These are phyloP conservation scores for Cromileptes altivelis DNA, from an alignment of 2,113 vertebrate species.

Conservation along the genomic window DNA sequence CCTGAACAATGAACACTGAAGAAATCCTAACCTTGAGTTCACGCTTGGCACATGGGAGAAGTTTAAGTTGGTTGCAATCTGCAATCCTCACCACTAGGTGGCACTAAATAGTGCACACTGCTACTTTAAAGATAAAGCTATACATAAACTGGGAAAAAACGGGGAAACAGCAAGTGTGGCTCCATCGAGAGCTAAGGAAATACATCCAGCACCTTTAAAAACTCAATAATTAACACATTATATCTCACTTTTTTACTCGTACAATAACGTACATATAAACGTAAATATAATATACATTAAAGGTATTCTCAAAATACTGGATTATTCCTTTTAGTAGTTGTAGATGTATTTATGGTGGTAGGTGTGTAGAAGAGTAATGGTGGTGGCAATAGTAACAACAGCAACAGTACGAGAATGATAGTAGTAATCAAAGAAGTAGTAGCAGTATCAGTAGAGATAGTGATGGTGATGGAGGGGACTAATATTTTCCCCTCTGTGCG, in stretches of 20 bases:
- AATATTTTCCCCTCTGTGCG: conserved; percentile 69
- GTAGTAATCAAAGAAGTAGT: conserved; percentile 43
- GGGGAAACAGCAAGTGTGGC: not conserved
- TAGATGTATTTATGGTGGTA: not conserved
- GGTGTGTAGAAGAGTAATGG: not conserved
- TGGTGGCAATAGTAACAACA: not conserved
- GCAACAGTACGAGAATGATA: conserved; percentile 18
- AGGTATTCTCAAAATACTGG: not conserved
- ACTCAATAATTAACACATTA: not conserved
- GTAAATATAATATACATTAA: not conserved
- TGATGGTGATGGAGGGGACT: conserved; percentile 69
- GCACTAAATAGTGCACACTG: too few relatives aligned
- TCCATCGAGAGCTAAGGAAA: not conserved
- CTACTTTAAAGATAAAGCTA: too few relatives aligned
- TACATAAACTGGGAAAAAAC: too few relatives aligned
- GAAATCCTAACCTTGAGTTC: too few relatives aligned
- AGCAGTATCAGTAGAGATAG: conserved; percentile 48
- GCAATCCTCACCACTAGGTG: too few relatives aligned
- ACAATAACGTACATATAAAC: not conserved
- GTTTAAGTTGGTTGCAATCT: too few relatives aligned
- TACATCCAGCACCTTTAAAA: not conserved
- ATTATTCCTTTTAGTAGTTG: not conserved
- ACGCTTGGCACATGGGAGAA: too few relatives aligned
- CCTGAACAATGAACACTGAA: too few relatives aligned
- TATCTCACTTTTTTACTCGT: not conserved